phyloP scores from a whole-genome alignment of 2,888 invertebrate genomes.

The Chouioia cunea region DNA sequence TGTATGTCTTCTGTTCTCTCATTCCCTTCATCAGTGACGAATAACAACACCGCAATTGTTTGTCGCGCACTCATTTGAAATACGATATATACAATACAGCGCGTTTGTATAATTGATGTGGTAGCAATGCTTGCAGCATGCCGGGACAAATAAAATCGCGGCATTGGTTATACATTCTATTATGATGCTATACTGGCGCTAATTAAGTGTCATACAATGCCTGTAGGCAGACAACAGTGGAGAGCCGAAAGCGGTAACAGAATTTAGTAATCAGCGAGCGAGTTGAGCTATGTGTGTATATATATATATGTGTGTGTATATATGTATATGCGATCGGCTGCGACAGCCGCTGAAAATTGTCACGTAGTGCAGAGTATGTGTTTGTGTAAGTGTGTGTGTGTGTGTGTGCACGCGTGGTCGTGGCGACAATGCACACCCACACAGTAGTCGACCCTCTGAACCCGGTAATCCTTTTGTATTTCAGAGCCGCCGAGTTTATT shows the following conservation, averaged over 20 bases:
- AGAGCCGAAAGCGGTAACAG: conserved; percentile 26
- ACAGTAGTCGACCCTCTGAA: too few relatives aligned
- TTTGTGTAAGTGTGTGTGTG: too few relatives aligned
- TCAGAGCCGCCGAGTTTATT: too few relatives aligned
- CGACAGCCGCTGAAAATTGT: conserved; percentile 31
- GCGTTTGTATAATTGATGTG: conserved; percentile 32
- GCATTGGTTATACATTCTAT: conserved; percentile 39
- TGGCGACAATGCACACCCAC: too few relatives aligned
- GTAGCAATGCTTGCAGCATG: too few relatives aligned
- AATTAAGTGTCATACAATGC: conserved; percentile 33
- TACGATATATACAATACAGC: background rate
- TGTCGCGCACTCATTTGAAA: background rate
- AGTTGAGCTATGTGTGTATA: background rate
- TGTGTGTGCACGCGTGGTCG: too few relatives aligned
- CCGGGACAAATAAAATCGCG: background rate
- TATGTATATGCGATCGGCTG: conserved; percentile 8
- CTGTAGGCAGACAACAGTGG: background rate
- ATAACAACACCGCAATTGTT: too few relatives aligned
- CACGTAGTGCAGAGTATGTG: conserved; percentile 7
- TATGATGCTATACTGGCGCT: conserved; percentile 33
- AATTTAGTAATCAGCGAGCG: conserved; percentile 42
- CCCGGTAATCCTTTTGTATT: too few relatives aligned
- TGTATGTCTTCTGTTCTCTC: too few relatives aligned
- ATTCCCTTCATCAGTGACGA: too few relatives aligned
- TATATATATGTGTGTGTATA: background rate